Conservation (phyloP, 2,113 vertebrate species). For the Phodopus roborovskii region DNA sequence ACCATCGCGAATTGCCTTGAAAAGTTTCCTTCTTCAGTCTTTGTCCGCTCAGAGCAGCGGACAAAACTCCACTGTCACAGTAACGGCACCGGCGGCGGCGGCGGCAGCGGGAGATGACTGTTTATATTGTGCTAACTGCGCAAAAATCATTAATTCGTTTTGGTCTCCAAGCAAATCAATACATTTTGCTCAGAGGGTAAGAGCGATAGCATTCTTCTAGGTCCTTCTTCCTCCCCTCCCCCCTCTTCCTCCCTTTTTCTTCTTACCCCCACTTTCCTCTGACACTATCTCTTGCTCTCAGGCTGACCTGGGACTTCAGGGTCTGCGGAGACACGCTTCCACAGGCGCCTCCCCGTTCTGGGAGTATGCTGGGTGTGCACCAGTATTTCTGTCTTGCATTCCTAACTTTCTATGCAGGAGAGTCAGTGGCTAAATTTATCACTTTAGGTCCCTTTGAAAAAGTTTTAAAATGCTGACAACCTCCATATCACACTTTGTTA, state of each 20-base stretch:
- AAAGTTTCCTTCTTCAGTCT: background rate
- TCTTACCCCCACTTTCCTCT: background rate
- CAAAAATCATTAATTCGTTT: background rate
- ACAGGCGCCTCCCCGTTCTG: too few species aligned
- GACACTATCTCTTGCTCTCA: background rate
- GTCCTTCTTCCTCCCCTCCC: rapidly evolving
- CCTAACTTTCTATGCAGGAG: background rate
- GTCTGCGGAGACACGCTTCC: background rate
- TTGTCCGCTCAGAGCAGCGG: background rate
- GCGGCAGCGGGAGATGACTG: background rate
- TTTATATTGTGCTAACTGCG: background rate
- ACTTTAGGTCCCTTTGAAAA: background rate
- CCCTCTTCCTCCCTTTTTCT: background rate
- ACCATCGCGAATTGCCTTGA: background rate
- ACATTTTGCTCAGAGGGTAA: background rate
- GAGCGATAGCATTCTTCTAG: background rate
- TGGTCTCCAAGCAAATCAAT: background rate
- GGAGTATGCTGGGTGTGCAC: too few species aligned
- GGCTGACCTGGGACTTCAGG: background rate
- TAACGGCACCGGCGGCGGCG: background rate
- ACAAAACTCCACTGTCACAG: background rate
- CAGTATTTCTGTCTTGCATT: background rate
- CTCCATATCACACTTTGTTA: background rate
- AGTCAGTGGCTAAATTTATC: background rate
- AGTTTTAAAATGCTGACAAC: background rate